A percentile compares a stretch with the other conserved stretches of the same genome.
phyloP scores from a whole-genome alignment of 2,888 invertebrate species.

The Drosophila austrosaltans region DNA sequence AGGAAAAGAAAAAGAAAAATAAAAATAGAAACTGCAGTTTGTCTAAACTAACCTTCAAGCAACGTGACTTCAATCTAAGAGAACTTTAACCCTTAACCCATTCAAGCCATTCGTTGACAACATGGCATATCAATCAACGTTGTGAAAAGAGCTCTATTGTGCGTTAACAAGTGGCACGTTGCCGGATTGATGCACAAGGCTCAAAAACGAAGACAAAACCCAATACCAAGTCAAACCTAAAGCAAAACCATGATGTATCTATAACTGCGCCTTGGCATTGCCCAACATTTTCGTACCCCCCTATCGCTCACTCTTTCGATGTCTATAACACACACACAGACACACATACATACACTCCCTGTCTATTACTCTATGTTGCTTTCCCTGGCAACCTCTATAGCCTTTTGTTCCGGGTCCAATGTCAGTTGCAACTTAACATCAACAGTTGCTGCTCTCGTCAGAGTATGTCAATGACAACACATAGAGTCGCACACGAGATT shows the following conservation, averaged over 20 bases:
- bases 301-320: background rate
- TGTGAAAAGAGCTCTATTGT: constrained; percentile 62
- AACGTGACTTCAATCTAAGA: constrained; percentile 7
- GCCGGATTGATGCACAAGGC: constrained; percentile 58
- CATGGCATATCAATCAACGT: constrained; percentile 66
- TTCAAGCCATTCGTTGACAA: constrained; percentile 6
- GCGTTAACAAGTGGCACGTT: constrained; percentile 74
- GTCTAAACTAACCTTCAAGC: constrained; percentile 9
- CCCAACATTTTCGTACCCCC: constrained; percentile 19
- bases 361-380: background rate
- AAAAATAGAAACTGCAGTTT: background rate
- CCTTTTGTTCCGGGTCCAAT: constrained; percentile 20
- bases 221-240: constrained; percentile 43
- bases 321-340: background rate
- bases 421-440: constrained; percentile 40
- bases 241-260: constrained; percentile 57
- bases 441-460: constrained; percentile 56
- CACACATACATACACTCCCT: background rate
- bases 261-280: constrained; percentile 43
- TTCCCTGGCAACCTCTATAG: constrained; percentile 1
- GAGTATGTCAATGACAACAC: constrained; percentile 67
- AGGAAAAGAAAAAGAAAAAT: background rate
- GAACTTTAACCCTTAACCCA: constrained; percentile 2
- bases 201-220: constrained; percentile 37
- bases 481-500: constrained; percentile 42